Base-by-base conservation (phyloP, 1,140 invertebrate genomes). In the Sinonovacula constricta region DNA sequence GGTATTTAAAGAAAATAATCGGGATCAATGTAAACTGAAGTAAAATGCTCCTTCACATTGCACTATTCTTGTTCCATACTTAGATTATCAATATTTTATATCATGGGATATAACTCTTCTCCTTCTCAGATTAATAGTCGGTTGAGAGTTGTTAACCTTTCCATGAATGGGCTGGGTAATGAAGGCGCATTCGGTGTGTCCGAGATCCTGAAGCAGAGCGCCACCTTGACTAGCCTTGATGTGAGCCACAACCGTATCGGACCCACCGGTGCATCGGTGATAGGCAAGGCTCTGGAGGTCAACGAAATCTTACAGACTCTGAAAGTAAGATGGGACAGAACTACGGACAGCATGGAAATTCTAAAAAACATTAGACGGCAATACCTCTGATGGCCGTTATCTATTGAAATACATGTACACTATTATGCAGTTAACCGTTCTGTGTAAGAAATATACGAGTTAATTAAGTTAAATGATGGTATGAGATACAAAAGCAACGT, bases 121-220 rank as follows among this genome's bases (percentile, higher is more conserved):
- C 22, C 57, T 18, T 33, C 79, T 22, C 36, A 86, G 82, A 72
- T 66, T 3, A 87, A 86, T 66, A 66, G 66, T 59, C 65, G 84
- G 26, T 34, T 88, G 26, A 75, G 81, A 53, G 71, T 79, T 49
- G 71, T 86, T 10, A 85, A 86, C 59, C 80, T 87, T 28, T 34
- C 86, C 4, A 84, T 85, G 79, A 87, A 87, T 53, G 85, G 86
- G 5, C 68, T 87, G 12, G 84, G 80, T 15, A 78, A 85, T 57
- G 85, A 85, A 34, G 86, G 82, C 1, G 84, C 84, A 5, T 69
- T 82, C 39, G 79, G 80, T 7, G 60, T 88, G 3, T 81, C 80
- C 7, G 83, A 83, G 14, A 84, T 86, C 3, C 31, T 89, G 1
- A 80, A 79, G 56, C 81, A 83, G 45, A 85, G 85, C 34, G 74